A percentile compares a stretch with the other conserved stretches of the same genome.
These are phyloP conservation scores for Galeopterus variegatus DNA, from an alignment of 2,113 vertebrate genomes.

Conservation along the genomic window DNA sequence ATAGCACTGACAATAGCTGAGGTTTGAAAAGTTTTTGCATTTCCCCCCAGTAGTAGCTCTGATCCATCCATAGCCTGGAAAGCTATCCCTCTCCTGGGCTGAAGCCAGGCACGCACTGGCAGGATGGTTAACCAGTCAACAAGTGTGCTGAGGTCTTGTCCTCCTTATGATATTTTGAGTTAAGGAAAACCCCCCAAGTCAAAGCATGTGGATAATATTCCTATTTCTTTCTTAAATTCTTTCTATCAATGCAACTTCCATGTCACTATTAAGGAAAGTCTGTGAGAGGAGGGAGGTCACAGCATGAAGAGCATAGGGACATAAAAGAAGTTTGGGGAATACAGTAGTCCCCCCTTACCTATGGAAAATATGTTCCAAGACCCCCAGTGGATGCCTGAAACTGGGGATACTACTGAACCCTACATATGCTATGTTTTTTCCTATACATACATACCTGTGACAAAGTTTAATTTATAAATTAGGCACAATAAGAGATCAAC, in stretches of 20 bases:
- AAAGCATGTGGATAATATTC: background rate
- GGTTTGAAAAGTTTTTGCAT: background rate
- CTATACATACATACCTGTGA: no score
- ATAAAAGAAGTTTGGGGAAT: background rate
- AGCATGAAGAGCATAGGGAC: background rate
- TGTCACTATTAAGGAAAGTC: background rate
- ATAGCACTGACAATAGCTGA: background rate
- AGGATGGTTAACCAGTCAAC: background rate
- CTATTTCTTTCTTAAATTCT: constrained; percentile 24
- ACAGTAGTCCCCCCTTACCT: no score
- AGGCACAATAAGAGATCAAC: no score
- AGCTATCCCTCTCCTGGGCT: background rate
- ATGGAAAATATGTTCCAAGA: no score
- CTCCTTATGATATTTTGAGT: background rate
- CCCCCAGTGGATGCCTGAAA: no score
- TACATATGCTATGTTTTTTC: no score
- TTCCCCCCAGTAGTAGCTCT: background rate
- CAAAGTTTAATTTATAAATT: no score
- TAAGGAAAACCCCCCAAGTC: background rate
- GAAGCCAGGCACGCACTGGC: background rate
- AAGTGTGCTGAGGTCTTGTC: background rate
- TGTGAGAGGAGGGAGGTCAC: background rate
- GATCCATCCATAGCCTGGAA: background rate
- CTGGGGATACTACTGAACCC: no score
- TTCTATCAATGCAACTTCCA: background rate